Percentiles rank a stretch among this genome's conserved stretches.
phyloP scores from a whole-genome alignment of 2,797 vertebrate species.

The Anguilla obscura region DNA sequence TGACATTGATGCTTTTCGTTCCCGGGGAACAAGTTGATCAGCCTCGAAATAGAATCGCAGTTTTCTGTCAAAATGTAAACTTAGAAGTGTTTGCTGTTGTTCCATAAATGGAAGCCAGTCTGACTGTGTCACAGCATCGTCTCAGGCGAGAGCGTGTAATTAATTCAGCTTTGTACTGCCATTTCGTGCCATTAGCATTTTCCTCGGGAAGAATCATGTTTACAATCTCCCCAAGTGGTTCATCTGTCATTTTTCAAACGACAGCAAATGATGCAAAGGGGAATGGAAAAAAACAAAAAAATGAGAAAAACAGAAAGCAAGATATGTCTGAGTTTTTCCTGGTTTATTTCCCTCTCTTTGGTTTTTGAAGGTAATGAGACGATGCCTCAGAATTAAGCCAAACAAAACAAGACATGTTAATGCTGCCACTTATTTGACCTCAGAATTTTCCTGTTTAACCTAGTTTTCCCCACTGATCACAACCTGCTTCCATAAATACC shows the following conservation, averaged over 20 bases:
- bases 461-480: neutral
- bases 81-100: constrained; percentile 20
- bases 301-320: constrained; percentile 10
- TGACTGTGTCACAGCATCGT: constrained; percentile 18
- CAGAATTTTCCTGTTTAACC: neutral
- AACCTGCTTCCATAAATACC: neutral
- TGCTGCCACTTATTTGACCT: neutral
- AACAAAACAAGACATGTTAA: neutral
- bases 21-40: neutral
- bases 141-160: constrained; percentile 21
- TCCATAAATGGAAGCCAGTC: constrained; percentile 20
- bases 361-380: constrained; percentile 21
- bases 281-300: constrained; percentile 10
- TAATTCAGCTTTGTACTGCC: constrained; percentile 36
- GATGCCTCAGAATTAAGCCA: neutral
- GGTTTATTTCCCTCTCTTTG: constrained; percentile 10
- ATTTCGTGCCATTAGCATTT: constrained; percentile 41
- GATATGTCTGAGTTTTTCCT: constrained; percentile 14
- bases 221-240: constrained; percentile 34
- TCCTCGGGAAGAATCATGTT: constrained; percentile 35
- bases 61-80: constrained; percentile 12
- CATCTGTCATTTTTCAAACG: constrained; percentile 36
- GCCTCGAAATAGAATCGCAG: neutral
- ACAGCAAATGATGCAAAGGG: constrained; percentile 38
- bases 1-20: neutral